A percentile compares a stretch with the other conserved stretches of the same genome.
phyloP scores from a whole-genome alignment of 2,888 invertebrate genomes.

The Tetanocera ferruginea region DNA sequence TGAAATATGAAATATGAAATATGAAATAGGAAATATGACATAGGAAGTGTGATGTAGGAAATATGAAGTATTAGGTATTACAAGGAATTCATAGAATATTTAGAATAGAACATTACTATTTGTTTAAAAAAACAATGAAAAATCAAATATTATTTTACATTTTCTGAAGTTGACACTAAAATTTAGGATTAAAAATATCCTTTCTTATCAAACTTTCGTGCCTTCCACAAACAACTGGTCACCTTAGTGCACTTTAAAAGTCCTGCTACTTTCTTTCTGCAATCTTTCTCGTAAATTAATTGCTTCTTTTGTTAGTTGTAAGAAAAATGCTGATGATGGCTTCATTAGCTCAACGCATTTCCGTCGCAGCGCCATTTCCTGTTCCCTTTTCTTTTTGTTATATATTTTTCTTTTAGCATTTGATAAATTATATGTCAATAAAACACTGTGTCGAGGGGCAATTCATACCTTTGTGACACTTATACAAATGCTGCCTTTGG shows the following conservation, averaged over 20 bases:
- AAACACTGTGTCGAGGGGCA: conserved; percentile 62
- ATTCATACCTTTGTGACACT: conserved; percentile 57
- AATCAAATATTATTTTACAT: too few species aligned
- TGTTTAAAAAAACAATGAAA: too few species aligned
- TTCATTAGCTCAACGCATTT: conserved; percentile 5
- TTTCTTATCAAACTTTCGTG: too few species aligned
- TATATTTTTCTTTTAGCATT: neutral
- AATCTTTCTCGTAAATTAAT: conserved; percentile 9
- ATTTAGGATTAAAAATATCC: too few species aligned
- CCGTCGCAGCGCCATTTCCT: neutral
- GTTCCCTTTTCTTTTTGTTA: neutral
- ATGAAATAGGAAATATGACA: too few species aligned
- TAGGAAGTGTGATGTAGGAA: too few species aligned
- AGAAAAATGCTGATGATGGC: conserved; percentile 10
- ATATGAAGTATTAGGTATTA: too few species aligned
- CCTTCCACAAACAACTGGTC: neutral
- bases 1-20: too few species aligned
- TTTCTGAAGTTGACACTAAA: too few species aligned
- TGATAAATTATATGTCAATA: conserved; percentile 64
- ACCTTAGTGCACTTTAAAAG: neutral
- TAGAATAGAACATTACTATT: too few species aligned
- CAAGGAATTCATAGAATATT: too few species aligned
- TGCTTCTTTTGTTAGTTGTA: neutral
- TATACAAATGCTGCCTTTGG: conserved; percentile 29
- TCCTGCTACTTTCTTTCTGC: neutral